Evolutionary conservation across 2,888 invertebrate genomes (phyloP), one percentile per base, ranked within the genome.

Genomic region (Branchipolynoe longqiensis): DNA sequence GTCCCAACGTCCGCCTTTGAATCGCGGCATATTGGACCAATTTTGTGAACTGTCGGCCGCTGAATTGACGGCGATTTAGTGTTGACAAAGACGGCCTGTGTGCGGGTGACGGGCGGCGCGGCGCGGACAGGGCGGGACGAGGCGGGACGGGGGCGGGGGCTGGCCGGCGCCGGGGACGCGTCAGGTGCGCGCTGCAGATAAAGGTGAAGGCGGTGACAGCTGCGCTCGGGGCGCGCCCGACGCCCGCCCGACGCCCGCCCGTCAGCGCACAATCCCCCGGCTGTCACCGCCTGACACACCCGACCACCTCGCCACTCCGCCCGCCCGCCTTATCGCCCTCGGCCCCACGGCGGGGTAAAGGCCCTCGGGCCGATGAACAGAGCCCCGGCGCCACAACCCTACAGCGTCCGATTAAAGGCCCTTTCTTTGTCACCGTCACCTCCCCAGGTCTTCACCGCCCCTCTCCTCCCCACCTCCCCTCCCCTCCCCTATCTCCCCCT

Each of bases 351-450:
- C 69, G 36, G n/a, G 69, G 3, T 33, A 4, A 69, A 69, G 69
- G 69, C 69, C 69, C 69, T 38, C 69, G 22, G 14, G 12, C 1
- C 36, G 14, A n/a, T n/a, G n/a, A n/a, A n/a, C n/a, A n/a, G n/a
- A n/a, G n/a, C n/a, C 8, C 12, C 38, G 69, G 48, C 8, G 69
- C 33, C 69, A 38, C 38, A 69, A 33, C n/a, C n/a, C n/a, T n/a
- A n/a, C n/a, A n/a, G n/a, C n/a, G n/a, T n/a, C n/a, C 69, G 69
- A 69, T 69, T 69, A 69, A 69, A 22, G 69, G 36, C 69, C 69
- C 38, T 33, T 38, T 8, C 69, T 69, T 69, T 69, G 69, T 69
- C 69, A 33, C 25, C 38, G 22, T 4, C 14, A 36, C 64, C 31
- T 38, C 69, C 4, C n/a, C n/a, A n/a, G n/a, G n/a, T n/a, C n/a